These are phyloP conservation scores for Eumeta japonica DNA, from an alignment of 1,140 invertebrate species.

Conservation along the genomic window DNA sequence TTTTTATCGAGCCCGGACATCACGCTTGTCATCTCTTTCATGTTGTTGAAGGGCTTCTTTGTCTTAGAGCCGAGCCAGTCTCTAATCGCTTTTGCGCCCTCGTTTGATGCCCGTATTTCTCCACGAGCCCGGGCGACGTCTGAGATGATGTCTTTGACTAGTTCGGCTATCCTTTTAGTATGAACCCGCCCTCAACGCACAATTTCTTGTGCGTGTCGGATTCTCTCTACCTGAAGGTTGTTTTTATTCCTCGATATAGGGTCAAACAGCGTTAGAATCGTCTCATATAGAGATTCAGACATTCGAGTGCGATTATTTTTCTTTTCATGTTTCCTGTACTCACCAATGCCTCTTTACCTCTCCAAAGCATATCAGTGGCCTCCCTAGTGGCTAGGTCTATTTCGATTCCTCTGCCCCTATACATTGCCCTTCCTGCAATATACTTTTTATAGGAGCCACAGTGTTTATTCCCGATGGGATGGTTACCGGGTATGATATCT, in stretches of 20 bases:
- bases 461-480: no score
- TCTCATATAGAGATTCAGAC: neutral
- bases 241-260: conserved; percentile 8
- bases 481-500: no score
- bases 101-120: neutral
- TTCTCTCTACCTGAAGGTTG: conserved; percentile 13
- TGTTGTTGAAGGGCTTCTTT: neutral
- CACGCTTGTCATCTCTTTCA: neutral
- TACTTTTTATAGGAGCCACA: no score
- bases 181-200: conserved; percentile 7
- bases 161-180: neutral
- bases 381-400: no score
- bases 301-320: conserved; percentile 1
- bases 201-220: conserved; percentile 11
- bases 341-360: neutral
- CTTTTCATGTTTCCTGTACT: conserved; percentile 1
- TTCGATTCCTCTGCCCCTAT: no score
- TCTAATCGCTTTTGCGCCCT: neutral
- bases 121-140: no score
- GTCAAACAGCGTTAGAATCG: neutral
- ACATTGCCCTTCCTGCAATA: no score
- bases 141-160: neutral
- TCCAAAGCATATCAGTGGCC: neutral
- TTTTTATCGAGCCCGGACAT: neutral
- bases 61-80: neutral